These are phyloP conservation scores for Scolopax bukidnonensis DNA, from an alignment of 2,797 vertebrate species.

Conservation along the genomic window DNA sequence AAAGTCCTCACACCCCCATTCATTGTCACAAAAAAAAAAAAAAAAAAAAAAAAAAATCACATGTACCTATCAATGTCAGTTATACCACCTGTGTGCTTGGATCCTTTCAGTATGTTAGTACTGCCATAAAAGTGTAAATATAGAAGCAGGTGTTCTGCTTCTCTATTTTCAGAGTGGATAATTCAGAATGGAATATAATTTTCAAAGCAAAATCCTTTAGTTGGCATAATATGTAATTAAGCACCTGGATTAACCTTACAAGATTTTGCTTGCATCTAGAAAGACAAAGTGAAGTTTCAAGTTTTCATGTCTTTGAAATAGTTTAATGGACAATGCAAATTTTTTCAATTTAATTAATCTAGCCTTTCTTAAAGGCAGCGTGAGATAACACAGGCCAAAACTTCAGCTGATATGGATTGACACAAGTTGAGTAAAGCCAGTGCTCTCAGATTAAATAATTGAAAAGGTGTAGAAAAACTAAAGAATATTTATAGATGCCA, in stretches of 20 bases:
- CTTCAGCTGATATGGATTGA: not conserved
- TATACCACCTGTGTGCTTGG: not conserved
- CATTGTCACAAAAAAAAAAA: not conserved
- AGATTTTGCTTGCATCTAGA: not conserved
- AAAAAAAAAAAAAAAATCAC: not conserved
- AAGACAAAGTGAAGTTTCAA: not conserved
- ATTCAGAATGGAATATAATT: not conserved
- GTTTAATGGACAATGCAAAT: not conserved
- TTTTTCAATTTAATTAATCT: not conserved
- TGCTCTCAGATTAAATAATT: not conserved
- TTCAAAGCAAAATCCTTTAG: not conserved
- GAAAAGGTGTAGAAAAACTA: not conserved
- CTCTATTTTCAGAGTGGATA: not conserved
- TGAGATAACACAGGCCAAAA: not conserved
- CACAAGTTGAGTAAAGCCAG: not conserved
- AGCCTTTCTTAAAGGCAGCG: not conserved
- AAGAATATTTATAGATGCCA: not conserved
- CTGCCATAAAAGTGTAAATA: not conserved
- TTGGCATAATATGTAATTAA: not conserved
- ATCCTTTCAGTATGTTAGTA: not conserved
- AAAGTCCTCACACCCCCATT: not conserved
- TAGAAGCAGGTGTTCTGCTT: not conserved
- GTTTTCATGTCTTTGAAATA: not conserved
- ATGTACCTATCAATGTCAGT: not conserved
- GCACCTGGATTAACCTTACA: not conserved